phyloP scores from a whole-genome alignment of 2,113 vertebrate species.

The Diadophis punctatus region DNA sequence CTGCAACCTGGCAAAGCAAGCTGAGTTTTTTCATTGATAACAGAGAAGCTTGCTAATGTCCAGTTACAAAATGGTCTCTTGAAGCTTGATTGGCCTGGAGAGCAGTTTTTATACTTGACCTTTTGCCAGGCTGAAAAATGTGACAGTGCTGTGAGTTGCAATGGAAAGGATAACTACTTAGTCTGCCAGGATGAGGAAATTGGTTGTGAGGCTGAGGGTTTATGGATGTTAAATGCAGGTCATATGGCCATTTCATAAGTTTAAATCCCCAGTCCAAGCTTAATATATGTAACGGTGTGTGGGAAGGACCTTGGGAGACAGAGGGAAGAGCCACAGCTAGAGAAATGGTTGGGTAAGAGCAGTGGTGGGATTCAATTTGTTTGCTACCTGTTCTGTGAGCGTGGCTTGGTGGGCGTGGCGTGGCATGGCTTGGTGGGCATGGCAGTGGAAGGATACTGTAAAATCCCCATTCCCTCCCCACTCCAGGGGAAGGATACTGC shows the following conservation, averaged over 20 bases:
- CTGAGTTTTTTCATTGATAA: not conserved
- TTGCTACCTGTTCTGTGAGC: no score
- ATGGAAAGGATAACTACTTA: not conserved
- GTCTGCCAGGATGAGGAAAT: not conserved
- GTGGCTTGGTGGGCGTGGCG: no score
- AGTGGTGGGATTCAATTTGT: no score
- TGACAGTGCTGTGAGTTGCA: not conserved
- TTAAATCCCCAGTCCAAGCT: not conserved
- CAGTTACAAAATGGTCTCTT: not conserved
- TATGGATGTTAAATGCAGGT: not conserved
- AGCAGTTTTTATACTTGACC: not conserved
- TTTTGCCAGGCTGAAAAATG: not conserved
- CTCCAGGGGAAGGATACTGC: no score
- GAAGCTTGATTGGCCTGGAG: not conserved
- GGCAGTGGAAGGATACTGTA: no score
- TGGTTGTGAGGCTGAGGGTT: not conserved
- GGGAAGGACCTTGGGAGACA: not conserved
- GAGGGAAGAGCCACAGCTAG: not conserved
- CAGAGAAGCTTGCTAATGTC: not conserved
- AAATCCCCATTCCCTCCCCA: no score
- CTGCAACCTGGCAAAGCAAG: not conserved
- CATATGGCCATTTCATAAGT: not conserved
- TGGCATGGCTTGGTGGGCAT: no score
- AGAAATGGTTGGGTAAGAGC: no score
- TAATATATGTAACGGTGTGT: not conserved